Percentiles rank a stretch among this genome's conserved stretches.
Conservation (phyloP, 2,113 vertebrate genomes). For the Nyctereutes procyonoides region DNA sequence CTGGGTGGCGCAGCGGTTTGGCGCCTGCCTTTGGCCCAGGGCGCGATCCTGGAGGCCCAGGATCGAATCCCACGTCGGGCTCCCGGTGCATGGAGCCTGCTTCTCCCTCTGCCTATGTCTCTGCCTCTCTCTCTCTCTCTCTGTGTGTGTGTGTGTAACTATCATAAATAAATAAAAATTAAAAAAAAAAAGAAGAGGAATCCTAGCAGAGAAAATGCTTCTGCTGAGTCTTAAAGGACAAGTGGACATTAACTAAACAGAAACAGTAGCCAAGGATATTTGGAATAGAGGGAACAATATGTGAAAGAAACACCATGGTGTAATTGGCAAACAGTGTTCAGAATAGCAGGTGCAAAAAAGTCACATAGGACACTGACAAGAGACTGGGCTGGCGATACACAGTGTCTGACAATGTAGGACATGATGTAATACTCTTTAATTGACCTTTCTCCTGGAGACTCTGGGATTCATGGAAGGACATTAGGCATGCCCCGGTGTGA, state of each 20-base stretch:
- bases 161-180: no score
- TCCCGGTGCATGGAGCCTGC: no score
- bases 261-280: background rate
- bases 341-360: background rate
- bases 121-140: no score
- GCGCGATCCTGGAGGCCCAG: no score
- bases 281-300: background rate
- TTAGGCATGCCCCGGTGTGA: background rate
- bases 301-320: background rate
- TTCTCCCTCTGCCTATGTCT: no score
- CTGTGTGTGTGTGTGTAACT: no score
- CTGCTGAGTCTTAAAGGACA: background rate
- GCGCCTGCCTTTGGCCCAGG: no score
- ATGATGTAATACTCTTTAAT: no score
- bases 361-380: background rate
- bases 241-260: background rate
- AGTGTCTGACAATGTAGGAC: background rate
- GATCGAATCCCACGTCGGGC: no score
- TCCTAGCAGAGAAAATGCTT: background rate
- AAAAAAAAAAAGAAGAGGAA: background rate
- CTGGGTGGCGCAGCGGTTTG: no score
- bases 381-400: background rate
- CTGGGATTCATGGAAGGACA: background rate
- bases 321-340: background rate
- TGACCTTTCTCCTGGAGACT: background rate